Conservation (phyloP, 1,140 invertebrate species). For the Venturia canescens region DNA sequence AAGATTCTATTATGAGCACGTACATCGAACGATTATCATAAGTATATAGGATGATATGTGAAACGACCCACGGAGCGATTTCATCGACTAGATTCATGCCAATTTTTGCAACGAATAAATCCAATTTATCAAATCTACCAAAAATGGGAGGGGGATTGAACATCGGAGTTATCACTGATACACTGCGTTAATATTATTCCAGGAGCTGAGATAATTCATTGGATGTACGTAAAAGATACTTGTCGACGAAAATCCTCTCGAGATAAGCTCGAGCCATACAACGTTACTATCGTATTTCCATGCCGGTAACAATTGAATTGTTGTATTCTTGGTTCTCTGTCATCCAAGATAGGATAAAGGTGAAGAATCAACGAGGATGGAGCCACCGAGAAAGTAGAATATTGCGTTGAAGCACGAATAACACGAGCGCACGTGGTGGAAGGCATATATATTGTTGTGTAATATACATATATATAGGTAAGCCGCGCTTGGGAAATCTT, state of each 20-base stretch:
- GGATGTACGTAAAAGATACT: neutral
- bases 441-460: slow-evolving; percentile 22
- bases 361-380: slow-evolving; percentile 8
- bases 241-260: neutral
- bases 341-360: neutral
- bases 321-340: slow-evolving; percentile 7
- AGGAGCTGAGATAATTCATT: neutral
- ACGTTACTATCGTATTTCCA: neutral
- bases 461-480: neutral
- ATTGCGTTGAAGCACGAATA: neutral
- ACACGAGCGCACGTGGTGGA: neutral
- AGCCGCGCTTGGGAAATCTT: slow-evolving; percentile 44
- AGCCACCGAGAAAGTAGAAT: slow-evolving; percentile 29
- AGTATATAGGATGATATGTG: too few species aligned
- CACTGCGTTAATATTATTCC: neutral
- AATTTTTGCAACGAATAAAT: too few species aligned
- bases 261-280: neutral
- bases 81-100: too few species aligned
- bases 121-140: too few species aligned
- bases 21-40: neutral
- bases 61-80: too few species aligned
- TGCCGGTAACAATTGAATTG: slow-evolving; percentile 21
- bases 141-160: too few species aligned
- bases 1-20: too few species aligned
- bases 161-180: neutral